Base-by-base conservation (phyloP, 2,888 invertebrate species). In the Ectobius pallidus region DNA sequence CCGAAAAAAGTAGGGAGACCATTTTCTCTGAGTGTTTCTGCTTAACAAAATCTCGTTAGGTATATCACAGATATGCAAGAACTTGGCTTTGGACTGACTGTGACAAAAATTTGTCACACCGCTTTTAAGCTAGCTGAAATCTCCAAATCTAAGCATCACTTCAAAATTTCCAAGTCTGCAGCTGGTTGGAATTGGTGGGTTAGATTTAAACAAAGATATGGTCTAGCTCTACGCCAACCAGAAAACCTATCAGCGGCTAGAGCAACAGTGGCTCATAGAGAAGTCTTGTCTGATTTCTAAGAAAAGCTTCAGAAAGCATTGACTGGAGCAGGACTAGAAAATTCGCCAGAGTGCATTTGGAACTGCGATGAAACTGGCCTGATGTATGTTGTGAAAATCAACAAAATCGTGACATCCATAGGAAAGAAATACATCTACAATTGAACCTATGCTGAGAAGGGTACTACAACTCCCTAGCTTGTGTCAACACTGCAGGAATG, bases 41-140 rank as follows among this genome's bases (percentile, higher is more conserved):
- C n/a, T 7, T 27, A 69, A 32, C 69, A 69, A 20, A 49, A 49
- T 7, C 3, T 42, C 20, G 46, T 49, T 22, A 22, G 22, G 2
- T 67, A 67, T 11, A 42, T 67, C n/a, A 67, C 14, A 49, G 4
- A n/a, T 9, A 69, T 69, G 69, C 52, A 69, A 34, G 69, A 69
- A 52, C 49, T 69, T n/a, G 65, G 69, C 4, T 69, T 52, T 69
- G 69, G 32, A 2, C 9, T 49, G 25, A 69, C 49, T 25, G 52
- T 49, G 22, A 69, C 46, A 46, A 14, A 49, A 1, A 14, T 49
- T 27, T 49, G 49, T 49, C 27, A 27, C 11, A 27, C n/a, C 18
- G 69, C 52, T 9, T 69, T 18, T 32, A 34, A 69, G 4, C 39
- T 65, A 9, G 65, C 65, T 39, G 65, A 42, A 42, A 42, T 22